Evolutionary conservation across 1,140 invertebrate species (phyloP).

Genomic region (Hycleus phaleratus): DNA sequence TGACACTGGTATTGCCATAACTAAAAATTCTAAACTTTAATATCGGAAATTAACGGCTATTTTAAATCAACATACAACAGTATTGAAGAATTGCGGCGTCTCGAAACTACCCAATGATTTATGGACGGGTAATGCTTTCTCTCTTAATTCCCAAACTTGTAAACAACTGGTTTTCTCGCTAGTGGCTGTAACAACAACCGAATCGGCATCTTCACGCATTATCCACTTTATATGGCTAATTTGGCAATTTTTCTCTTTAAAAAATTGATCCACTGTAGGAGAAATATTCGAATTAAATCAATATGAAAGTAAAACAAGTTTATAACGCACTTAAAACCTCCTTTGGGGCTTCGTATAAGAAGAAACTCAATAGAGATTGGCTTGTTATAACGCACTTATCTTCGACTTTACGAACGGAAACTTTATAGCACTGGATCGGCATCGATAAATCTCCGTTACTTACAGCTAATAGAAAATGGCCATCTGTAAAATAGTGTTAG

Average conservation of each 20-base stretch:
- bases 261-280: constrained; percentile 30
- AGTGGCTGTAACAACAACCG: constrained; percentile 64
- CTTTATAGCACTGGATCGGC: constrained; percentile 67
- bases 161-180: constrained; percentile 56
- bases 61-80: constrained; percentile 51
- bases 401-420: constrained; percentile 50
- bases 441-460: constrained; percentile 60
- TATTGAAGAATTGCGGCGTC: constrained; percentile 54
- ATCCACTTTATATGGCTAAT: constrained; percentile 74
- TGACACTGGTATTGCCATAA: constrained; percentile 62
- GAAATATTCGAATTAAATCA: background rate
- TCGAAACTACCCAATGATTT: constrained; percentile 53
- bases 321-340: constrained; percentile 40
- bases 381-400: constrained; percentile 52
- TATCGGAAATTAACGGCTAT: background rate
- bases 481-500: constrained; percentile 47
- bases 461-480: constrained; percentile 71
- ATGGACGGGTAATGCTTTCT: constrained; percentile 70
- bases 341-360: constrained; percentile 55
- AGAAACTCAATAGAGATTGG: constrained; percentile 75
- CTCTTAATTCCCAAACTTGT: constrained; percentile 80
- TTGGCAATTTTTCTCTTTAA: constrained; percentile 31
- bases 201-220: constrained; percentile 72
- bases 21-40: constrained; percentile 31
- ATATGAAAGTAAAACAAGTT: background rate